A percentile compares a stretch with the other conserved stretches of the same genome.
Conservation (phyloP, 2,113 vertebrate genomes). For the Gambusia affinis region DNA sequence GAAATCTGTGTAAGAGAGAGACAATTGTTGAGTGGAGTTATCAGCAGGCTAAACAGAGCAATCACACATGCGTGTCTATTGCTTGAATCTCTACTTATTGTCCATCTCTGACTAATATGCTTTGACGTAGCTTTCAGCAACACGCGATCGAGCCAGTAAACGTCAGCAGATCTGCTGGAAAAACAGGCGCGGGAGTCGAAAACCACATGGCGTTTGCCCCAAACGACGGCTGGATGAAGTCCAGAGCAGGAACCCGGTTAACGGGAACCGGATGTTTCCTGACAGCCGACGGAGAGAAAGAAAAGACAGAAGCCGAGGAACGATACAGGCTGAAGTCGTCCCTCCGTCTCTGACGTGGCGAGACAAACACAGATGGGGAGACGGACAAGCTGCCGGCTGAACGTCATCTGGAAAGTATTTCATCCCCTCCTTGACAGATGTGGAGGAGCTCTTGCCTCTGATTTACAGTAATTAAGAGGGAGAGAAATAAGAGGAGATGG, state of each 20-base stretch:
- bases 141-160: conserved; percentile 20
- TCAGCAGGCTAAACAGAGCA: background rate
- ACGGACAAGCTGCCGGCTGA: conserved; percentile 23
- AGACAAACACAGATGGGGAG: conserved; percentile 8
- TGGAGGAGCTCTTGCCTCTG: conserved; percentile 13
- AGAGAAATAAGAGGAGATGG: background rate
- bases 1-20: background rate
- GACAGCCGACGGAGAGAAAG: conserved; percentile 11
- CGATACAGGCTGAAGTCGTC: conserved; percentile 6
- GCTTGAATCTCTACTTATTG: conserved; percentile 15
- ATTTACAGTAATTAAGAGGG: background rate
- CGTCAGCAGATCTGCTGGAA: conserved; percentile 4
- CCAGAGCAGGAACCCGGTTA: conserved; percentile 19
- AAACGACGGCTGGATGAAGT: conserved; percentile 38
- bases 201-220: conserved; percentile 12
- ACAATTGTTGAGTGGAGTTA: too few relatives aligned
- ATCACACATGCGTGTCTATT: background rate
- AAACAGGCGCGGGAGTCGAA: conserved; percentile 29
- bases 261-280: conserved; percentile 44
- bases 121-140: conserved; percentile 12
- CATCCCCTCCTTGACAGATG: conserved; percentile 20
- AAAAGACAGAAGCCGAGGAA: conserved; percentile 16
- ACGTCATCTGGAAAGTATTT: conserved; percentile 45
- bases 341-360: conserved; percentile 13
- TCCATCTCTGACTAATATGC: conserved; percentile 1